Base-by-base conservation (phyloP, 2,888 invertebrate genomes). In the Stenurella melanura region DNA sequence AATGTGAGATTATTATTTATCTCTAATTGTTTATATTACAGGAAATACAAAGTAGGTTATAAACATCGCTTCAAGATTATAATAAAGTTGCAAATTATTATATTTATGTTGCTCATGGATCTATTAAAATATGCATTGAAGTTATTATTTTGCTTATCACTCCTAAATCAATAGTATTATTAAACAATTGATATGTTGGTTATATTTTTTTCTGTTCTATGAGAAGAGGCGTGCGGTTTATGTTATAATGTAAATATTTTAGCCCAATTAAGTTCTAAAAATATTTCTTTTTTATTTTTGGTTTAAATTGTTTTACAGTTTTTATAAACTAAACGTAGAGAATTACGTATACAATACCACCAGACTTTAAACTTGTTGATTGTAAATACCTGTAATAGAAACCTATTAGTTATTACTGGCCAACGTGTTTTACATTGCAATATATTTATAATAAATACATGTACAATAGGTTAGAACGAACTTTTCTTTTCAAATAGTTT, bases 41-140 rank as follows among this genome's bases (percentile, higher is more conserved):
- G 54, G 67, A 54, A 67, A 54, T 54, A 50, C 67, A 67, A 67
- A 67, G 67, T 67, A 67, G 67, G 67, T 67, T 67, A 54, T 54
- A 67, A 67, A 54, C 67, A 67, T 67, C 19, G 67, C 10, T 10
- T 67, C 21, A 21, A 56, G 21, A 21, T 66, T 66, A 54, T 66
- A 50, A 67, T 67, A 67, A 17, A 67, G n/a, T 54, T 56, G 67
- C 67, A 30, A 54, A 67, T 66, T 19, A 64, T 66, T 50, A 54
- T 56, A 19, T 50, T 67, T 67, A 54, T 26, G 15, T 9, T 18
- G 15, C 50, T 56, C 54, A 0, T 67, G 54, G 19, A 38, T 67
- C 67, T 67, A 54, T 67, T 54, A 56, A 56, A 67, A 18, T n/a
- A 17, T 54, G 21, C n/a, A 19, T 21, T 56, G 3, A 19, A 66